These are phyloP conservation scores for Fopius arisanus DNA, from an alignment of 1,140 invertebrate species.

Conservation along the genomic window DNA sequence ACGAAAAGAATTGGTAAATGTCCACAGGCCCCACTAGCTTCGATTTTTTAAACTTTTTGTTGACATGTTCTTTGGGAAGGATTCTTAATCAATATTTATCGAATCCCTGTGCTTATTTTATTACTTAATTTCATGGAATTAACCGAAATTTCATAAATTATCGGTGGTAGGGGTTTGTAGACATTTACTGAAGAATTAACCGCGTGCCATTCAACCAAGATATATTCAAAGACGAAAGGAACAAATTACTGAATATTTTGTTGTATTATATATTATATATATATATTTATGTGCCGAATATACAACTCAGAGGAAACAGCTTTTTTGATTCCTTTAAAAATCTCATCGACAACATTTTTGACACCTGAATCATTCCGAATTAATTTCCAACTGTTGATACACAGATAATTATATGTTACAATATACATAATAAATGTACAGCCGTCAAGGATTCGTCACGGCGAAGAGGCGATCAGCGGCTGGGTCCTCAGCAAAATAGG, in stretches of 20 bases:
- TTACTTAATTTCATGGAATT: no score
- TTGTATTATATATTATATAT: conserved; percentile 37
- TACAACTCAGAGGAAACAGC: conserved; percentile 54
- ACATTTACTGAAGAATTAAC: no score
- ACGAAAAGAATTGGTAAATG: not conserved
- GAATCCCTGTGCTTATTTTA: no score
- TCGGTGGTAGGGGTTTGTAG: no score
- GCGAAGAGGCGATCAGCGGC: conserved; percentile 59
- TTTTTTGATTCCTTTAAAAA: conserved; percentile 37
- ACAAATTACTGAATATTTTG: not conserved
- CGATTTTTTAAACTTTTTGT: no score
- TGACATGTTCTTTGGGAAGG: no score
- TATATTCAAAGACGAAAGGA: not conserved
- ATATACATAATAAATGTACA: conserved; percentile 62
- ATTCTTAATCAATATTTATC: no score
- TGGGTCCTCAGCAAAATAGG: conserved; percentile 61
- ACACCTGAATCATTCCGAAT: conserved; percentile 21
- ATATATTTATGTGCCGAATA: conserved; percentile 55
- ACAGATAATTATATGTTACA: conserved; percentile 55
- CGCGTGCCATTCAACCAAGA: not conserved
- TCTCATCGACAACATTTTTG: conserved; percentile 21
- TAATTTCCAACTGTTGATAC: conserved; percentile 23
- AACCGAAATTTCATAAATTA: no score
- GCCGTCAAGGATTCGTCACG: conserved; percentile 62
- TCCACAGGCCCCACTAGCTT: no score